These are phyloP conservation scores for Ochotona princeps DNA, from an alignment of 2,113 vertebrate genomes.

Conservation along the genomic window DNA sequence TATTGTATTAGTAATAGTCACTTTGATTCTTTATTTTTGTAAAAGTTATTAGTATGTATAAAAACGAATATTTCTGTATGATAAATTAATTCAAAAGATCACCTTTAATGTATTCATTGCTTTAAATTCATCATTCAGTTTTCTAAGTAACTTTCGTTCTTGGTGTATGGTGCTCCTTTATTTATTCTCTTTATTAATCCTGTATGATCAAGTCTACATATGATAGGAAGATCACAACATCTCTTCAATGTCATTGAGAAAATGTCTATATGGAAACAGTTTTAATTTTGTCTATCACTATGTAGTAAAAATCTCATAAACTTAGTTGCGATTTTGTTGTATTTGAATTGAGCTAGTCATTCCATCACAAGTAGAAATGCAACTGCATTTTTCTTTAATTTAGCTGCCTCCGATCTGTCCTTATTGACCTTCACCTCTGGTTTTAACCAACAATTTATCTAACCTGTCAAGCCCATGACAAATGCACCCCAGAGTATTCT, in stretches of 20 bases:
- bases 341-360: not conserved
- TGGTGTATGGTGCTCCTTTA: not conserved
- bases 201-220: not conserved
- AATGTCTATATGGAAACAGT: not conserved
- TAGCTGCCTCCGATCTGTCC: slow-evolving; percentile 1
- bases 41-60: not conserved
- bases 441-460: slow-evolving; percentile 68
- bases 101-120: not conserved
- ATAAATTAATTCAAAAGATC: not conserved
- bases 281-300: slow-evolving; percentile 34
- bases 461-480: slow-evolving; percentile 57
- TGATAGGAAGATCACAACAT: not conserved
- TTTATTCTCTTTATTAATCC: not conserved
- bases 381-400: slow-evolving; percentile 61
- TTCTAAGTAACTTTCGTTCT: not conserved
- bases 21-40: not conserved
- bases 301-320: slow-evolving; percentile 29
- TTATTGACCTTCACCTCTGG: slow-evolving; percentile 48
- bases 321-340: not conserved
- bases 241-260: not conserved
- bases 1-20: not conserved
- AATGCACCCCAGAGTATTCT: slow-evolving; percentile 18
- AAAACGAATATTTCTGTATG: not conserved
- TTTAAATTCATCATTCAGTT: not conserved
- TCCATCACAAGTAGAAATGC: not conserved